Evolutionary conservation across 2,797 vertebrate genomes (phyloP).

Genomic region (Siniperca obscura): DNA sequence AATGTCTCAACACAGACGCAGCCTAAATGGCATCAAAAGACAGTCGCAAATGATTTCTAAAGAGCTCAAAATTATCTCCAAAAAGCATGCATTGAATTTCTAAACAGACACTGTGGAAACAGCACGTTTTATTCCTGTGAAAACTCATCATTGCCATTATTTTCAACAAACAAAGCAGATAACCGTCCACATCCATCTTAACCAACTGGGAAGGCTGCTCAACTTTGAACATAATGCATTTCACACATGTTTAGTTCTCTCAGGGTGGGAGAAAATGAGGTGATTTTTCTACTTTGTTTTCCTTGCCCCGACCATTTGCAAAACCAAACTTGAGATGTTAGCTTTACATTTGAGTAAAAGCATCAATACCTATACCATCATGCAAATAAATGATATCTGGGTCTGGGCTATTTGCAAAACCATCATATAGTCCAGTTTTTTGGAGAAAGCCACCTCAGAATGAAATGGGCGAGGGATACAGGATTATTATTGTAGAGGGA

Average conservation of each 20-base stretch:
- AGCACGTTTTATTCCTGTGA: constrained; percentile 5
- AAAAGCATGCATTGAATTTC: constrained; percentile 49
- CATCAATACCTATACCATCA: constrained; percentile 10
- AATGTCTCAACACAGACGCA: constrained; percentile 40
- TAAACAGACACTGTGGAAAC: constrained; percentile 23
- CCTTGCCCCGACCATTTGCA: constrained; percentile 16
- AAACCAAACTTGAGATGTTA: constrained; percentile 40
- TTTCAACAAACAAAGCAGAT: constrained; percentile 38
- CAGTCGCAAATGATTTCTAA: constrained; percentile 47
- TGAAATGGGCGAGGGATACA: constrained; percentile 42
- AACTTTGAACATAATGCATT: constrained; percentile 32
- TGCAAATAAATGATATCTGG: constrained; percentile 31
- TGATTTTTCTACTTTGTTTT: constrained; percentile 23
- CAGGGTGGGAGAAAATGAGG: constrained; percentile 5
- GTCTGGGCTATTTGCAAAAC: constrained; percentile 26
- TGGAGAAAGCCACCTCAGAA: constrained; percentile 18
- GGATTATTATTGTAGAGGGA: constrained; percentile 33
- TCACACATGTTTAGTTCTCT: constrained; percentile 38
- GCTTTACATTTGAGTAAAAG: constrained; percentile 28
- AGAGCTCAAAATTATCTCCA: constrained; percentile 45
- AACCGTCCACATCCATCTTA: constrained; percentile 13
- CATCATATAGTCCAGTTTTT: constrained; percentile 26
- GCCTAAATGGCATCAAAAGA: constrained; percentile 51
- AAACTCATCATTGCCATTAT: constrained; percentile 22
- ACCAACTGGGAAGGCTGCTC: neutral